phyloP scores from a whole-genome alignment of 2,797 vertebrate genomes.

The Crocidura indochinensis region DNA sequence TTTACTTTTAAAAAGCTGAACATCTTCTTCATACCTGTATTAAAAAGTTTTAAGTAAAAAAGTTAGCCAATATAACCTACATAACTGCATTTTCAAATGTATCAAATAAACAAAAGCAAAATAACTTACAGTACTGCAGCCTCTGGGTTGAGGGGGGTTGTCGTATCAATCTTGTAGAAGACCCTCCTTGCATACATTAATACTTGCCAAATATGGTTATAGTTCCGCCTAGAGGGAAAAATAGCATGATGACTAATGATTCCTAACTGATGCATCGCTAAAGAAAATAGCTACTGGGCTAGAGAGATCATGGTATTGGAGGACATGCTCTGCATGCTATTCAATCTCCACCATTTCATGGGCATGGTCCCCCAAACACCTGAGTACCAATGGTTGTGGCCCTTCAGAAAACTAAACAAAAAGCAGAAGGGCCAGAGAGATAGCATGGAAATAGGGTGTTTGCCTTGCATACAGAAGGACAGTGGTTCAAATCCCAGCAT shows the following conservation, averaged over 20 bases:
- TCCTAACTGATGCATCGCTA: not conserved
- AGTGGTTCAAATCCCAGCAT: too few species aligned
- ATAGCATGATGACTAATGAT: not conserved
- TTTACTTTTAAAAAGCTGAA: conserved; percentile 99
- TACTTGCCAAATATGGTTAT: conserved; percentile 99
- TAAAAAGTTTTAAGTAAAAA: conserved; percentile 62
- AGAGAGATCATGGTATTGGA: too few species aligned
- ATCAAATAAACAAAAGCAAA: conserved; percentile 28
- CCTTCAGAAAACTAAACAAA: too few species aligned
- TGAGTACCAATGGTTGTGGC: conserved; percentile 64
- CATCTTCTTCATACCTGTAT: conserved; percentile 96
- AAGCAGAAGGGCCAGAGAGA: too few species aligned
- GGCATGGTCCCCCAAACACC: not conserved
- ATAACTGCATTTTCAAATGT: not conserved
- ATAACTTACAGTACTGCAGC: conserved; percentile 98
- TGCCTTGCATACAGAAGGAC: too few species aligned
- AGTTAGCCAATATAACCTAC: conserved; percentile 48
- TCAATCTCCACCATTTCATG: too few species aligned
- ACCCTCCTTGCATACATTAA: conserved; percentile 97
- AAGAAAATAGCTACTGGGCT: not conserved
- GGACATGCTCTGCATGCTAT: too few species aligned
- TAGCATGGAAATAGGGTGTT: too few species aligned
- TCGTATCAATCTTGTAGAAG: conserved; percentile 99
- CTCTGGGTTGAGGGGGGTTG: conserved; percentile 96
- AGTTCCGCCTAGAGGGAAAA: conserved; percentile 93